Conservation (phyloP, 1,140 invertebrate species). For the Brachionus manjavacas region DNA sequence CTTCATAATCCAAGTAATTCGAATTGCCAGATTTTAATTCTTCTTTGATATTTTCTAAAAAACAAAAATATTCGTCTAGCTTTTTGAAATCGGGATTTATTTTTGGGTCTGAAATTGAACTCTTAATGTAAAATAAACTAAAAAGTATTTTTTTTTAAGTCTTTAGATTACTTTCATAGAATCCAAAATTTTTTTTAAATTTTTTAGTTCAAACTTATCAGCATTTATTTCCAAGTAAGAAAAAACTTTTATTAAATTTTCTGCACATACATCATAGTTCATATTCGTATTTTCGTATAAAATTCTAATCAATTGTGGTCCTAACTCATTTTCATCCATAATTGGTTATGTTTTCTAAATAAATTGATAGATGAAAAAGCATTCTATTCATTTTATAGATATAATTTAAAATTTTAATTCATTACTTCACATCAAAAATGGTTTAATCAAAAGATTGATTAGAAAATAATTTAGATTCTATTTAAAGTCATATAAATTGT, state of each 20-base stretch:
- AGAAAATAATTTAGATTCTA: too few relatives aligned
- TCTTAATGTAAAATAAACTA: neutral
- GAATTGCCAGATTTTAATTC: slow-evolving; percentile 6
- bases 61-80: neutral
- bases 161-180: neutral
- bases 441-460: too few relatives aligned
- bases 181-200: neutral
- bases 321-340: neutral
- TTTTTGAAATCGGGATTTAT: neutral
- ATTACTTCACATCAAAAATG: neutral
- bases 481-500: too few relatives aligned
- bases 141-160: neutral
- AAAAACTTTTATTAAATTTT: neutral
- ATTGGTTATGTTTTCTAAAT: neutral
- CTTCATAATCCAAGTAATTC: neutral
- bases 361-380: neutral
- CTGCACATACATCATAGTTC: slow-evolving; percentile 22
- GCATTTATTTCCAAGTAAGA: neutral
- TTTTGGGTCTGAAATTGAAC: neutral
- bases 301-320: neutral
- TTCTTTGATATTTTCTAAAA: neutral
- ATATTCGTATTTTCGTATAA: slow-evolving; percentile 2
- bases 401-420: neutral
- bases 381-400: neutral
- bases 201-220: neutral